Evolutionary conservation across 2,888 invertebrate species (phyloP).

Genomic region (Cecidostiba fungosa): DNA sequence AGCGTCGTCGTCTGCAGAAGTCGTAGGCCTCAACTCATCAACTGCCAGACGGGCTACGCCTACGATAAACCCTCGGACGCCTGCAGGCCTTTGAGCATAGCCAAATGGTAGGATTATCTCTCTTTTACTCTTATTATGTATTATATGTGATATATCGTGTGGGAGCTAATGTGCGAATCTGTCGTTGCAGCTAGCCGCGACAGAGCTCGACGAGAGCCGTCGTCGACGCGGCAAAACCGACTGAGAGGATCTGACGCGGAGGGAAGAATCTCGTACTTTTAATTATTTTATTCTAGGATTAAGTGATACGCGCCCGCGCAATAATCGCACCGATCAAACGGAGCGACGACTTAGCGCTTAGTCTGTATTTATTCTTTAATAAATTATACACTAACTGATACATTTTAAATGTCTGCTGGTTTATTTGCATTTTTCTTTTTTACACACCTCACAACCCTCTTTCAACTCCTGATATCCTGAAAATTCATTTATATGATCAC

Average conservation of each 20-base stretch:
- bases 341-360: conserved; percentile 25
- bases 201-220: background rate
- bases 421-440: background rate
- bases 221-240: conserved; percentile 23
- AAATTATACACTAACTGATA: conserved; percentile 51
- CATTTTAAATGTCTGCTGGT: conserved; percentile 7
- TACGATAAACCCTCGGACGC: conserved; percentile 74
- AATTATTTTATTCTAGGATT: conserved; percentile 60
- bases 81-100: conserved; percentile 72
- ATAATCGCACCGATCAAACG: conserved; percentile 1
- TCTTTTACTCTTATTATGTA: too few species aligned
- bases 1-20: conserved; percentile 74
- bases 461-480: background rate
- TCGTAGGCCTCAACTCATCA: conserved; percentile 71
- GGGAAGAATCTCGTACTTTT: conserved; percentile 54
- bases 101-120: conserved; percentile 73
- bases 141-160: too few species aligned
- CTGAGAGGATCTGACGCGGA: conserved; percentile 42
- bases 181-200: conserved; percentile 46
- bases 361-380: conserved; percentile 55
- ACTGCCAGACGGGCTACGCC: conserved; percentile 70
- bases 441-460: background rate
- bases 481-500: too few species aligned
- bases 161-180: background rate
- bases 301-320: conserved; percentile 49